Evolutionary conservation across 1,140 invertebrate species (phyloP).

Genomic region (Adelges cooleyi): DNA sequence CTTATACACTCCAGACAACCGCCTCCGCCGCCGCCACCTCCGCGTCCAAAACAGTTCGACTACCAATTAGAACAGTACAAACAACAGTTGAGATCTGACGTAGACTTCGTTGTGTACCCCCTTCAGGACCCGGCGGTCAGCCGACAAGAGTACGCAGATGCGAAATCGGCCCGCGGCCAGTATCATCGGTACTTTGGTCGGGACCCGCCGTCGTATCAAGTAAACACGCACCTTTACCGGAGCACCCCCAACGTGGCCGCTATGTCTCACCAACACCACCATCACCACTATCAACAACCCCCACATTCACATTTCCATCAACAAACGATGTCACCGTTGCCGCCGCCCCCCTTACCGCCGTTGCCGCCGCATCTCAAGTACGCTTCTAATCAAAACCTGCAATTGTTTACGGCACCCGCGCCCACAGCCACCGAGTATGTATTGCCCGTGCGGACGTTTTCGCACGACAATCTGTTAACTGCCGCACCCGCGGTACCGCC

Average conservation of each 20-base stretch:
- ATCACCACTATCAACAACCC: neutral
- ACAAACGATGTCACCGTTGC: neutral
- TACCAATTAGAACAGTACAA: constrained; percentile 67
- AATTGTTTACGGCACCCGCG: constrained; percentile 42
- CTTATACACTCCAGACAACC: constrained; percentile 10
- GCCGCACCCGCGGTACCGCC: neutral
- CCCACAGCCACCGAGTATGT: constrained; percentile 41
- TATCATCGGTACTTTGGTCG: constrained; percentile 23
- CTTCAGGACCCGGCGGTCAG: constrained; percentile 75
- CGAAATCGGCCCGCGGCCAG: constrained; percentile 49
- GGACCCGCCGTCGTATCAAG: constrained; percentile 33
- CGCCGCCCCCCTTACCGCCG: constrained; percentile 3
- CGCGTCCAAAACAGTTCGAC: constrained; percentile 37
- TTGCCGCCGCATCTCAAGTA: constrained; percentile 32
- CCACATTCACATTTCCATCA: constrained; percentile 30
- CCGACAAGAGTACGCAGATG: constrained; percentile 78
- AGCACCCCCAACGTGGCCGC: constrained; percentile 59
- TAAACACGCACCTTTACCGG: constrained; percentile 48
- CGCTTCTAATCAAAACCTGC: constrained; percentile 36
- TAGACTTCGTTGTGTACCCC: constrained; percentile 81
- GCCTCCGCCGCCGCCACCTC: constrained; percentile 38
- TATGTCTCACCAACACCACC: constrained; percentile 25
- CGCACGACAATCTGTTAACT: constrained; percentile 60
- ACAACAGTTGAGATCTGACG: constrained; percentile 75
- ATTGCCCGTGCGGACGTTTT: constrained; percentile 47